Conservation (phyloP, 2,797 vertebrate genomes). For the Hoplostethus mediterraneus region DNA sequence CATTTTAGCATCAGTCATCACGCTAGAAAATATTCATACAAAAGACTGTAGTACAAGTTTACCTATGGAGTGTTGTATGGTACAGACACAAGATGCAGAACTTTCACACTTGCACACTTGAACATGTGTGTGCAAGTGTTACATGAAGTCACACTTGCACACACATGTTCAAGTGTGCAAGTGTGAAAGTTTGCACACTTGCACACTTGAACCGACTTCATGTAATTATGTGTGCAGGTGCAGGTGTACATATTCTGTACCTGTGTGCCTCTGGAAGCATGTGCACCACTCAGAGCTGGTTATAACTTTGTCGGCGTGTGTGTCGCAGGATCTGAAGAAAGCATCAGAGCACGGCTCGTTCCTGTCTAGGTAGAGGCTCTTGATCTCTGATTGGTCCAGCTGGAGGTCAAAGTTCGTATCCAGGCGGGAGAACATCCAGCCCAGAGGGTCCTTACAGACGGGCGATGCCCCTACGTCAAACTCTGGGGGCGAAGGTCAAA, state of each 20-base stretch:
- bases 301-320: constrained; percentile 89
- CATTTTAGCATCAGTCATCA: not conserved
- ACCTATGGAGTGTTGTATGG: too few species aligned
- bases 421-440: constrained; percentile 98
- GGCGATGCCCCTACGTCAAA: constrained; percentile 91
- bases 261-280: constrained; percentile 96
- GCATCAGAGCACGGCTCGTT: constrained; percentile 91
- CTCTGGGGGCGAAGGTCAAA: constrained; percentile 71
- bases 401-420: constrained; percentile 95
- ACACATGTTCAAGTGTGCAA: constrained; percentile 20
- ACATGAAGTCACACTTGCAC: too few species aligned
- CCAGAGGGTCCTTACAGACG: constrained; percentile 94
- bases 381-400: constrained; percentile 94
- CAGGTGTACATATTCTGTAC: constrained; percentile 67
- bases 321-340: constrained; percentile 95
- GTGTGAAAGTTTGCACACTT: too few species aligned
- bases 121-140: constrained; percentile 23
- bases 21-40: constrained; percentile 29
- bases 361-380: constrained; percentile 92
- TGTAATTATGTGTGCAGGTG: constrained; percentile 6
- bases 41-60: not conserved
- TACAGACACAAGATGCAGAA: not conserved
- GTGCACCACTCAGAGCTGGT: constrained; percentile 98
- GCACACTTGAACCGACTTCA: too few species aligned
- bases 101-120: too few species aligned